Base-by-base conservation (phyloP, 2,888 invertebrate genomes). In the Germaria angustata region DNA sequence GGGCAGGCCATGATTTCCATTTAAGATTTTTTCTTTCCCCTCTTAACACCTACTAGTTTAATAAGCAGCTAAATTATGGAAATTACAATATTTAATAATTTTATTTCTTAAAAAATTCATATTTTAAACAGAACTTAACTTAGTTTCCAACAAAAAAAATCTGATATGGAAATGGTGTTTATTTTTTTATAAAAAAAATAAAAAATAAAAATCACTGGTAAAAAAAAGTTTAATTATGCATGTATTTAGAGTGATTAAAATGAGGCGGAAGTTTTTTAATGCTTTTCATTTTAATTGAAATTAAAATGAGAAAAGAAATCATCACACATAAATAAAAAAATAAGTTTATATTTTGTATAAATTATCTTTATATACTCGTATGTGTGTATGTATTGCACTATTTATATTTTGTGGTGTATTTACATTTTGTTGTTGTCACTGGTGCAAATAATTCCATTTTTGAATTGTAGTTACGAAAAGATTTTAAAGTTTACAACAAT, bases 191-290 rank as follows among this genome's bases (percentile, higher is more conserved):
- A 32, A 7, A 53, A 28, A 32, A 2, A 32, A 53, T 17, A 22
- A 3, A 44, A 7, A 17, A 11, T 17, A 63, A 53, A 55, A 78
- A 78, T 69, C 34, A 55, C 34, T 49, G 32, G 17, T 17, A 8
- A 59, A 46, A 49, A 49, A 66, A 36, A 76, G 53, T 55, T 69
- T 39, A n/a, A n/a, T n/a, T n/a, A n/a, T n/a, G n/a, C n/a, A 36
- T 57, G 9, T 49, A 34, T 20, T 13, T 20, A 57, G 2, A 20
- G n/a, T 49, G 39, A 76, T 66, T 76, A 59, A 76, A 76, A 57
- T 57, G 57, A 75, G 75, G 80, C 88, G 88, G 87, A 88, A 88
- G 85, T 66, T 78, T 69, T 71, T 9, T 41, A 63, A 69, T 55
- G 63, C 69, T 22, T 69, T 78, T 71, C 6, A 46, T 71, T 78